These are phyloP conservation scores for Eristalinus sepulchralis DNA, from an alignment of 2,888 invertebrate genomes.

Conservation along the genomic window DNA sequence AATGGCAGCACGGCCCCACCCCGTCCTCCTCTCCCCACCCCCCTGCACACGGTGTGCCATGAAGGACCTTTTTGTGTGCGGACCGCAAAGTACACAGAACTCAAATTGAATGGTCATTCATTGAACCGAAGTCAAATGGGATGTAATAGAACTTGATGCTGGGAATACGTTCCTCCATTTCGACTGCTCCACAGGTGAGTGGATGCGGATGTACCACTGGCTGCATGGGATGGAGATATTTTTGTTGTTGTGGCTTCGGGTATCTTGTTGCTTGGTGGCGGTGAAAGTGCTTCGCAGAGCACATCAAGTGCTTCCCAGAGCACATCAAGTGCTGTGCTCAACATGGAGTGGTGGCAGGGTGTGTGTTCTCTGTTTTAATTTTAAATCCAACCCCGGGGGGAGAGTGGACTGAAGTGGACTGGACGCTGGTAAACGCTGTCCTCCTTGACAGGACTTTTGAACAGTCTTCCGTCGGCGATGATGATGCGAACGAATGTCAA, in stretches of 20 bases:
- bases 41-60: neutral
- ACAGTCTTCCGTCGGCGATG: too few species aligned
- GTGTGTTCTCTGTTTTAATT: neutral
- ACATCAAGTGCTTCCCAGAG: neutral
- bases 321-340: neutral
- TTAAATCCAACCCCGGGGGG: too few species aligned
- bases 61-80: constrained; percentile 16
- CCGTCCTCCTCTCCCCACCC: too few species aligned
- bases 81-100: constrained; percentile 6
- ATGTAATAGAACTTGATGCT: constrained; percentile 40
- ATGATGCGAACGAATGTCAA: too few species aligned
- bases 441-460: neutral
- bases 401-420: neutral
- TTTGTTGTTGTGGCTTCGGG: neutral
- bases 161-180: constrained; percentile 24
- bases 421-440: neutral
- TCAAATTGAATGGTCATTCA: constrained; percentile 60
- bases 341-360: neutral
- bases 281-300: neutral
- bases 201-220: neutral
- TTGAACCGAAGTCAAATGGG: constrained; percentile 36
- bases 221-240: neutral
- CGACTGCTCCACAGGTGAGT: constrained; percentile 5
- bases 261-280: neutral
- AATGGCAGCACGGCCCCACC: too few species aligned